A percentile compares a stretch with the other conserved stretches of the same genome.
Conservation (phyloP, 2,113 vertebrate genomes). For the Gasterosteus nipponicus region DNA sequence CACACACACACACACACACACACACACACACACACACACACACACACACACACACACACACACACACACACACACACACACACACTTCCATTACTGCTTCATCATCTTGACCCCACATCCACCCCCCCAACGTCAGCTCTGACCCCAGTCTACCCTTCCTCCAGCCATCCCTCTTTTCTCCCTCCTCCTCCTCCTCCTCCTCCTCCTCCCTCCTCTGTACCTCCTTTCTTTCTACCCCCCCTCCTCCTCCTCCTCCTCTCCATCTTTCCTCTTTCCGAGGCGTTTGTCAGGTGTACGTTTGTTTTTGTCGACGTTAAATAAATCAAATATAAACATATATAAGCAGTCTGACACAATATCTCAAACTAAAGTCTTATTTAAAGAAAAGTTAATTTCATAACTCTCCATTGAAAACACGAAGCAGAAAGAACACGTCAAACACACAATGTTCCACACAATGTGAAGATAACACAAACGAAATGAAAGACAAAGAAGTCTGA, state of each 20-base stretch:
- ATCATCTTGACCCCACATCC: conserved; percentile 74
- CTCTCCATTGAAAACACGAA: not conserved
- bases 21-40: conserved; percentile 23
- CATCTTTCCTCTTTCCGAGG: conserved; percentile 6
- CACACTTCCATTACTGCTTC: conserved; percentile 76
- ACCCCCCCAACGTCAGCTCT: conserved; percentile 61
- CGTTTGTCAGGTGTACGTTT: not conserved
- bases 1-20: conserved; percentile 18
- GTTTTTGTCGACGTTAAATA: not conserved
- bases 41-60: conserved; percentile 27
- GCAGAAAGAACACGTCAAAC: not conserved
- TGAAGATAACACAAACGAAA: not conserved
- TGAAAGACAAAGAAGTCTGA: not conserved
- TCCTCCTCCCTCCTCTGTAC: conserved; percentile 1
- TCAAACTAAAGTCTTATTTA: not conserved
- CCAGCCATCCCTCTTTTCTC: conserved; percentile 32
- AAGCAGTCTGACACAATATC: not conserved
- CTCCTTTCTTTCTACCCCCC: not conserved
- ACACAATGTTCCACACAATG: too few relatives aligned
- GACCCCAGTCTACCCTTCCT: conserved; percentile 66
- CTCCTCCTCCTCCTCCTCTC: not conserved
- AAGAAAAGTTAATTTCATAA: not conserved
- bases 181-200: conserved; percentile 6
- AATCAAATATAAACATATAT: not conserved
- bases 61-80: conserved; percentile 51